Base-by-base conservation (phyloP, 1,140 invertebrate species). In the Wiebesia pumilae region DNA sequence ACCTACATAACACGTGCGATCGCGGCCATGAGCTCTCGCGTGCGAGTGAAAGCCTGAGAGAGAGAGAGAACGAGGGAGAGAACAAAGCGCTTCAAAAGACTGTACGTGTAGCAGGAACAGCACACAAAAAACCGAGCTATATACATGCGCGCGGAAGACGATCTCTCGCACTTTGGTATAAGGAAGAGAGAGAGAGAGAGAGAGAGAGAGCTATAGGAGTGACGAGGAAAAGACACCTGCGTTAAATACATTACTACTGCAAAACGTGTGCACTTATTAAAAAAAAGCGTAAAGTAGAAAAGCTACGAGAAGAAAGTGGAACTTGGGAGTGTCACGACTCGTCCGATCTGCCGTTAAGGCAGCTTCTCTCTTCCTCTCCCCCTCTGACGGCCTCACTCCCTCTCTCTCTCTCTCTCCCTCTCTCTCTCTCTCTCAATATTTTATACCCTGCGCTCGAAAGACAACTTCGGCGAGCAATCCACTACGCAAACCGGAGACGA, bases 1-100 rank as follows among this genome's bases (percentile, higher is more conserved):
- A 43, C 71, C 65, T 81, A 75, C 67, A 7, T 85, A 85, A 85
- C 84, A 85, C 84, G 84, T 85, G 84, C 84, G 77, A 85, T 85
- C 78, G 78, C 78, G 84, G 77, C 83, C 83, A 54, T 85, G 83
- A 78, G 77, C 83, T 78, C 75, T 77, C 83, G 83, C 54, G 51
- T 84, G 83, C 73, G 54, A 73, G 47, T 62, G 47, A 65, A 78
- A 81, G 62, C 40, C 67, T 21, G 65, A 35, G 67, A 47, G 73
- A 27, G 54, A 67, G 62, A 35, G 38, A 79, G 30, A 79, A 43
- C 67, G 77, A 62, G 33, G 43, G 38, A 75, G 71, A 75, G 71
- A 75, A 75, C 71, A 75, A 75, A 75, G 71, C 71, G 40, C 38
- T 7, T 43, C 6, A 9, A 43, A 12, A 75, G 71, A n/a, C 30